Conservation (phyloP, 1,140 invertebrate species). For the Planococcus citri region DNA sequence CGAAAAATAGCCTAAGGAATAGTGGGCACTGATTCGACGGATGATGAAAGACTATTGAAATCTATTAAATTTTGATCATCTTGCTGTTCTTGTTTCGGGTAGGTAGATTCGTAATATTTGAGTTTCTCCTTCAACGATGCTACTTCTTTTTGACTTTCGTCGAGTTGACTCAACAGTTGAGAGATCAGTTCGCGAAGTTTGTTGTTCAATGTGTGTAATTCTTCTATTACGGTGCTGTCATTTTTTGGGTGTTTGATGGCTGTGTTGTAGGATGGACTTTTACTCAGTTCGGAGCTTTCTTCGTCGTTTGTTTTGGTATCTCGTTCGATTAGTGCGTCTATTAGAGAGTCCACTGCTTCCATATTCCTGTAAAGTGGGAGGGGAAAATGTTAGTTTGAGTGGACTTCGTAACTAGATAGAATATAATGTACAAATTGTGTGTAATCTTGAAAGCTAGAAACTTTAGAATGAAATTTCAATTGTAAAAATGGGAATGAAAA, state of each 20-base stretch:
- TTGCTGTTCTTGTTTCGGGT: background rate
- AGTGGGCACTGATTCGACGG: background rate
- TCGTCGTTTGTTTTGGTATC: conserved; percentile 26
- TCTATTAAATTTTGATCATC: conserved; percentile 13
- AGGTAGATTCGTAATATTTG: conserved; percentile 34
- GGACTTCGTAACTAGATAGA: no score
- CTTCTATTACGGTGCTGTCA: conserved; percentile 44
- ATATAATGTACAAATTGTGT: no score
- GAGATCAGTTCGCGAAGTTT: conserved; percentile 35
- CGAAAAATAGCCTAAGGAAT: conserved; percentile 30
- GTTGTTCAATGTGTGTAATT: conserved; percentile 34
- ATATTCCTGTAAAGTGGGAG: conserved; percentile 46
- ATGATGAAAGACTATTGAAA: conserved; percentile 8
- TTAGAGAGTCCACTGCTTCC: conserved; percentile 47
- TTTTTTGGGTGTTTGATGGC: conserved; percentile 42
- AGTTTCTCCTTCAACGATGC: conserved; percentile 39
- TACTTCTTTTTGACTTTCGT: conserved; percentile 44
- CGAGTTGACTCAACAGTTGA: conserved; percentile 43
- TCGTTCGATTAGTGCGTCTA: conserved; percentile 35
- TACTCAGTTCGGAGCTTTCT: conserved; percentile 25
- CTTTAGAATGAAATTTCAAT: conserved; percentile 33
- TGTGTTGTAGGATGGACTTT: conserved; percentile 26
- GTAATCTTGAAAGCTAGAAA: no score
- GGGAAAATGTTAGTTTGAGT: no score
- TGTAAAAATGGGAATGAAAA: no score